Percentiles rank a stretch among this genome's conserved stretches.
Evolutionary conservation across 2,797 vertebrate genomes (phyloP).

Genomic region (Botia almorhae): DNA sequence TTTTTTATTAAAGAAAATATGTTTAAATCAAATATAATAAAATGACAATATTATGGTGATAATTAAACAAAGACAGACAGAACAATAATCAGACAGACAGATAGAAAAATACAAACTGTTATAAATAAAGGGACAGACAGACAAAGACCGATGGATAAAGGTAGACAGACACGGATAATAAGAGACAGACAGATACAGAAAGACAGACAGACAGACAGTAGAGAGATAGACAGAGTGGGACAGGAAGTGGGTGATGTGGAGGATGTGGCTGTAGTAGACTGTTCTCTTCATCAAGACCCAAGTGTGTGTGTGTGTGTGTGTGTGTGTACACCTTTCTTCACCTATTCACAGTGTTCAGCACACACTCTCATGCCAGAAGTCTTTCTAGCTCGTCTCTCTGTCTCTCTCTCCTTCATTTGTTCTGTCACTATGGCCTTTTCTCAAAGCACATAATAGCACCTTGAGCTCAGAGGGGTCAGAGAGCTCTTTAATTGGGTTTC

Average conservation of each 20-base stretch:
- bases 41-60: no score
- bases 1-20: no score
- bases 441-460: conserved; percentile 30
- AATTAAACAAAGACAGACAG: no score
- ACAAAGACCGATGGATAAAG: background rate
- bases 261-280: conserved; percentile 28
- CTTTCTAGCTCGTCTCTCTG: conserved; percentile 21
- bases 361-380: conserved; percentile 28
- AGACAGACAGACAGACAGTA: background rate
- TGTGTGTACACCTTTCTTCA: conserved; percentile 29
- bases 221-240: background rate
- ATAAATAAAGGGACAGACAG: background rate
- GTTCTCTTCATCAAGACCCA: conserved; percentile 50
- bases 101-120: background rate
- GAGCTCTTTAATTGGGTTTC: conserved; percentile 55
- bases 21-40: no score
- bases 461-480: conserved; percentile 40
- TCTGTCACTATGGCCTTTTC: conserved; percentile 37
- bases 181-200: background rate
- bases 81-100: no score
- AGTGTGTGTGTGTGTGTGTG: conserved; percentile 1
- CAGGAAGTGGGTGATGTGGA: conserved; percentile 22
- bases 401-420: conserved; percentile 30
- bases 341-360: conserved; percentile 43
- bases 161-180: no score